Evolutionary conservation across 2,797 vertebrate genomes (phyloP), one percentile per base, ranked within the genome.

Genomic region (Chloroceryle amazona): DNA sequence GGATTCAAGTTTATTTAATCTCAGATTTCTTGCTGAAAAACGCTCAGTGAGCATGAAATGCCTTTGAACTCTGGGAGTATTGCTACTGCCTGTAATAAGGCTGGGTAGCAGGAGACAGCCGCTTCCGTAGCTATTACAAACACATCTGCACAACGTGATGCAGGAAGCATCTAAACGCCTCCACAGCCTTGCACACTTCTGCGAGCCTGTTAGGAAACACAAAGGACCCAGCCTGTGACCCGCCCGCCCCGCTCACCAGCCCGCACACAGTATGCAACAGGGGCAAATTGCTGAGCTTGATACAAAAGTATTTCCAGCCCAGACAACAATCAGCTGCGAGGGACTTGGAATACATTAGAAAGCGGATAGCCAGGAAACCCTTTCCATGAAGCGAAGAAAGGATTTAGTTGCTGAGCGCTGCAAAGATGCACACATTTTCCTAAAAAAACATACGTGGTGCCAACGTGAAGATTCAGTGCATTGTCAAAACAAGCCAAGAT

Each of bases 401-500:
- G 95, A 94, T 96, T 96, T 86, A 79, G 95, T 95, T 97, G 95
- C 96, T 71, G 86, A 96, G 89, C 22, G 68, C 91, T 93, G 88
- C 91, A 92, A 78, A 94, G 97, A 95, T 92, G 88, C 94, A 96
- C 86, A 88, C 47, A 42, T 95, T 92, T 91, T 96, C 96, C 95
- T 92, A 95, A 95, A 92, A 95, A 81, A 94, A 95, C 71, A 80
- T 42, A 26, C 0, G 0, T 21, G 20, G 33, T 94, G 96, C 96
- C 96, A 96, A 61, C 29, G 4, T 81, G 96, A 97, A 96, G 93
- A 95, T 94, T 84, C 92, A 73, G 78, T 91, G 88, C 90, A 79
- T 94, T 93, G 93, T 97, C 95, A 76, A 94, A 97, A 96, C 90
- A 96, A 96, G 96, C 94, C 94, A 96, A 93, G 91, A 88, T 54